Evolutionary conservation across 2,797 vertebrate genomes (phyloP), one percentile per base, ranked within the genome.

Genomic region (Hephaestus fuliginosus): DNA sequence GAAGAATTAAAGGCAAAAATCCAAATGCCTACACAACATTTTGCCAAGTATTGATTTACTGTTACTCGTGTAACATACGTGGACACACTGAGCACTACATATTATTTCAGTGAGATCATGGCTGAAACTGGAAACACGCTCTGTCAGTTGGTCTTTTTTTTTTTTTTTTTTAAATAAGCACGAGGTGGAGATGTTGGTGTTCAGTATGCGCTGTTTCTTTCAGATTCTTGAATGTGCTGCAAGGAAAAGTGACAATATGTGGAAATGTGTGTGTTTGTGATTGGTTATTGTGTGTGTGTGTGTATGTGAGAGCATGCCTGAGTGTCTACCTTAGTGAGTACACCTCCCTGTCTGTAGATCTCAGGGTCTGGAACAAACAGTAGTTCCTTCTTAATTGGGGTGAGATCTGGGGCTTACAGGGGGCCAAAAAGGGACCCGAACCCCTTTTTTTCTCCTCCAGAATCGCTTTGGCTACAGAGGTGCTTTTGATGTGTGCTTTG

Each of bases 401-500:
- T 95, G 94, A 95, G 94, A 95, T 94, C 90, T 91, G 92, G 94
- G 91, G 94, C 93, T 95, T 90, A 89, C 67, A 92, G 89, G 80
- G 86, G 93, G 93, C 93, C 92, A 92, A 92, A 91, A 90, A 89
- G 86, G 91, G 92, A 95, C 93, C 92, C 79, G 81, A 86, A 90
- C 92, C 93, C 92, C 87, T 92, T 93, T 94, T 92, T 94, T 93
- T 93, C 94, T 95, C 93, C 94, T 94, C 92, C 92, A 95, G 92
- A 95, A 95, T 93, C 91, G 72, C 95, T 95, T 94, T 93, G 94
- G 94, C 94, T 94, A 89, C 93, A 93, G 92, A 93, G 95, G 91
- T 88, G 93, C 95, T 94, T 96, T 96, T 96, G 96, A 96, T 94
- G 95, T 96, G 95, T 95, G 95, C 95, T 96, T 96, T 96, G 95